phyloP scores from a whole-genome alignment of 2,888 invertebrate species.

The Parapristionchus giblindavisi region DNA sequence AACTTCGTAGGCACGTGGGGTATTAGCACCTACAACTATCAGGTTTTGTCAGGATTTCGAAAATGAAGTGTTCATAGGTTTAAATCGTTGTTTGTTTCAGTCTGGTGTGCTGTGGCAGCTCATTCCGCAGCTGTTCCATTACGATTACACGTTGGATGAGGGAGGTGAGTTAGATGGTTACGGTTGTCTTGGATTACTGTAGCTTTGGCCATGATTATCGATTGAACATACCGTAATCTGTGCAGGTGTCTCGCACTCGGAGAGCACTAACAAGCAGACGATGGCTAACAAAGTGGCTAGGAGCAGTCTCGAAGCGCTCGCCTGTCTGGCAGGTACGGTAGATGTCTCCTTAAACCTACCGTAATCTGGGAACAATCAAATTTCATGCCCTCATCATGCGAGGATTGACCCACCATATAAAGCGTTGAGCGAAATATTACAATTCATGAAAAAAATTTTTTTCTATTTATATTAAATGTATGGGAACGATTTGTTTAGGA shows the following conservation, averaged over 20 bases:
- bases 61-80: not conserved
- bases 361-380: too few species aligned
- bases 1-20: too few species aligned
- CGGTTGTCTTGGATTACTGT: too few species aligned
- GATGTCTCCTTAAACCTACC: slow-evolving; percentile 72
- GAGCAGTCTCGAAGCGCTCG: slow-evolving; percentile 84
- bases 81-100: too few species aligned
- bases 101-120: slow-evolving; percentile 89
- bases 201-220: not conserved
- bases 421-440: too few species aligned
- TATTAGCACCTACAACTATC: not conserved
- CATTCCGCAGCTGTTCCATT: slow-evolving; percentile 87
- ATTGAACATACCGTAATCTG: not conserved
- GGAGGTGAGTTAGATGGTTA: slow-evolving; percentile 79
- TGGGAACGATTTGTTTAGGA: slow-evolving; percentile 13
- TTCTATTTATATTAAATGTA: not conserved
- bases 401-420: too few species aligned
- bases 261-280: slow-evolving; percentile 77
- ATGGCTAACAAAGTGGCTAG: slow-evolving; percentile 90
- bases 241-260: slow-evolving; percentile 62
- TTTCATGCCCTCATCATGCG: too few species aligned
- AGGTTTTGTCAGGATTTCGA: not conserved
- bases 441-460: too few species aligned
- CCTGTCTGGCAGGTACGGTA: slow-evolving; percentile 79
- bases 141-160: slow-evolving; percentile 96